phyloP scores from a whole-genome alignment of 2,113 vertebrate species.

The Pluvianellus socialis region DNA sequence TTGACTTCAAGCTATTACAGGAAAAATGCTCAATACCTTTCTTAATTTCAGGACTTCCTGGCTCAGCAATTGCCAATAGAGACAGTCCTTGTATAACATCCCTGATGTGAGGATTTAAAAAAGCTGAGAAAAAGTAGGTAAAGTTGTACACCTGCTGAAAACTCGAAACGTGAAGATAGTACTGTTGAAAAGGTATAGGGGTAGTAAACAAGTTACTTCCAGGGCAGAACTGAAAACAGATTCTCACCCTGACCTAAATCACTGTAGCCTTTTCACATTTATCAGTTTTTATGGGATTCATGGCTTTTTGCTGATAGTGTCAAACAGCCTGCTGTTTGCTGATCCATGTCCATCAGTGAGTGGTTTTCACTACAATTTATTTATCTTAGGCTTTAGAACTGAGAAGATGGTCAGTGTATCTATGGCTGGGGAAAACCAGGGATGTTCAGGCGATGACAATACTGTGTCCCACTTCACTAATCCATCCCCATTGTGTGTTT shows the following conservation, averaged over 20 bases:
- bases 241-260: neutral
- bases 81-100: neutral
- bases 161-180: neutral
- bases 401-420: neutral
- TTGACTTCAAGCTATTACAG: neutral
- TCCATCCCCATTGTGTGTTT: neutral
- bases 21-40: conserved; percentile 25
- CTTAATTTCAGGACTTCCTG: neutral
- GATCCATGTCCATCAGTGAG: neutral
- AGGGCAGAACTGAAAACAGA: neutral
- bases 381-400: neutral
- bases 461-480: neutral
- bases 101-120: neutral
- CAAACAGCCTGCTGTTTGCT: neutral
- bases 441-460: neutral
- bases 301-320: neutral
- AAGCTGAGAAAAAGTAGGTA: neutral
- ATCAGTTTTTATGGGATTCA: neutral
- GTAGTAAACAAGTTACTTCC: neutral
- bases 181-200: neutral
- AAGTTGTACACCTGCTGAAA: neutral
- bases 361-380: neutral
- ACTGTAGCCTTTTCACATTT: neutral
- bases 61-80: neutral
- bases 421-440: neutral